Evolutionary conservation across 2,113 vertebrate genomes (phyloP).

Genomic region (Garra rufa): DNA sequence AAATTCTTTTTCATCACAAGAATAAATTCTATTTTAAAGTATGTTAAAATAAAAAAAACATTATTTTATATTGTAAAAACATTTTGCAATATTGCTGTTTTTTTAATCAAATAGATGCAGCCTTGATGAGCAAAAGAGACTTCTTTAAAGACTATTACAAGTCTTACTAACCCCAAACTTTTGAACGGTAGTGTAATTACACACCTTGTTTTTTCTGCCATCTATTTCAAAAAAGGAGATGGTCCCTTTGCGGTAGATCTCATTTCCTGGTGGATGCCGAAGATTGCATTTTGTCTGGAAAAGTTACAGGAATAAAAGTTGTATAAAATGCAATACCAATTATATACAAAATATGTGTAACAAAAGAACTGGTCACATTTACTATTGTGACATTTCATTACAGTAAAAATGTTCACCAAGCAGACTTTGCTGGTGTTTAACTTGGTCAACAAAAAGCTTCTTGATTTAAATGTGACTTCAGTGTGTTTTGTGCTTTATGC

Average conservation of each 20-base stretch:
- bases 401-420: not conserved
- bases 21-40: too few relatives aligned
- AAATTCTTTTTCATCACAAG: too few relatives aligned
- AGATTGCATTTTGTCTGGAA: constrained; percentile 89
- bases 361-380: not conserved
- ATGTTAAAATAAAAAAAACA: too few relatives aligned
- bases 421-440: not conserved
- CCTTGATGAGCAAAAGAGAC: too few relatives aligned
- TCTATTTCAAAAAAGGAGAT: constrained; percentile 97
- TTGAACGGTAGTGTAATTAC: too few relatives aligned
- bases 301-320: not conserved
- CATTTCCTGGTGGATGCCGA: constrained; percentile 91
- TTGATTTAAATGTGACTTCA: not conserved
- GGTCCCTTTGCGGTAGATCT: constrained; percentile 94
- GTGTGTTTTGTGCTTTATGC: not conserved
- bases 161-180: too few relatives aligned
- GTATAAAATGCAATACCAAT: not conserved
- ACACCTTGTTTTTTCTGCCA: constrained; percentile 93
- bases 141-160: too few relatives aligned
- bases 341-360: not conserved
- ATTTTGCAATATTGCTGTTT: too few relatives aligned
- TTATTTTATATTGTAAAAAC: too few relatives aligned
- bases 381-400: not conserved
- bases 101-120: too few relatives aligned
- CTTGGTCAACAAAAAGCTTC: not conserved